Base-by-base conservation (phyloP, 2,113 vertebrate genomes). In the Grammomys dolichurus region DNA sequence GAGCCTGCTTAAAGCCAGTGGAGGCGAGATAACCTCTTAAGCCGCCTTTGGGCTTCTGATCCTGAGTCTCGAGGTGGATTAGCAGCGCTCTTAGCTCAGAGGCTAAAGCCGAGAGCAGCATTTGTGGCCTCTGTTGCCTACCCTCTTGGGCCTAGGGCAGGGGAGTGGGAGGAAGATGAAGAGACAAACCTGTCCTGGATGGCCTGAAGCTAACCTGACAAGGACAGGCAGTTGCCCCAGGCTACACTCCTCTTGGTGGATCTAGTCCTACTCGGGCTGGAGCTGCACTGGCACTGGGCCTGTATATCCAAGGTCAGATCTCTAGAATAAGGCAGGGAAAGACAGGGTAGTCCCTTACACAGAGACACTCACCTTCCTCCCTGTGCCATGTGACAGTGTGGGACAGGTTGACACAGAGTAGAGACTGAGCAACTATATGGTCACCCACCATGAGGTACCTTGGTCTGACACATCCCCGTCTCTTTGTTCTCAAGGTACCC, bases 321-420 rank as follows among this genome's bases (percentile, higher is more conserved):
- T 60, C 0, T 5, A 22, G 8, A 67, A 60, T 40, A 60, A n/a
- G 5, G 0, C n/a, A 36, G 48, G 56, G 33, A 43, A 88, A 48
- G 24, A 31, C 8, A 3, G 26, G 19, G 13, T 46, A 4, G n/a
- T 72, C 40, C 73, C 5, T 0, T 33, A 3, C 36, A 13, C 28
- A 54, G 33, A 40, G 91, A 80, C 51, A 4, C 26, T 70, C 14
- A 2, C 54, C 69, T 78, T 46, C 4, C 17, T 33, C 33, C 2
- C 3, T 4, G 5, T 51, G 19, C 36, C n/a, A 3, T 0, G 1
- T 36, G n/a, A 67, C 22, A 0, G 48, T 24, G 7, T 0, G 1
- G 56, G 91, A 69, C 20, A 51, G 31, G 67, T 5, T 17, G 0
- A 4, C 33, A 77, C 46, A 4, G 56, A 56, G 20, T n/a, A 5